Evolutionary conservation across 64 coral and sea anemone species (phyloP), one percentile per base, ranked within the genome.

Genomic region (Orbicella faveolata): DNA sequence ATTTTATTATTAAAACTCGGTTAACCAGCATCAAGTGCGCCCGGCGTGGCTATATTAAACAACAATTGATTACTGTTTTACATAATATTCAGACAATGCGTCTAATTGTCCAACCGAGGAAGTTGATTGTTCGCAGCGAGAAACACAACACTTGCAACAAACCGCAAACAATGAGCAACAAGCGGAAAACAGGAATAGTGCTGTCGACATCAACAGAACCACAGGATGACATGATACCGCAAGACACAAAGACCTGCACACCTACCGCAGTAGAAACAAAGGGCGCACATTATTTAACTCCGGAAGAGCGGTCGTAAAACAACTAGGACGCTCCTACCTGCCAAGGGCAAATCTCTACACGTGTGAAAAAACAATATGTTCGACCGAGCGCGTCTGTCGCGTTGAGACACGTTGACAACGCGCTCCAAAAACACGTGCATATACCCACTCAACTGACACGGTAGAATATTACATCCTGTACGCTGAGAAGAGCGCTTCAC

Each of bases 71-170:
- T 72, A 33, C 67, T 70, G n/a, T 23, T 85, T 72, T 16, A 14
- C 82, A 85, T 85, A 85, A 52, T 72, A 72, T 13, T 17, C 65
- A 85, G 64, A 85, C 82, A 85, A 73, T 53, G 65, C 63, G 23
- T 13, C 12, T 41, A 5, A 69, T 85, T 72, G 36, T 44, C 14
- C 35, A 15, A 21, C 11, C 16, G 68, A 66, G 39, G 64, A 72
- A 73, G 64, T 66, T 85, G 21, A 72, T 73, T 72, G 25, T 72
- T 15, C 7, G 23, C 44, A 0, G 64, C 16, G 6, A 20, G 35
- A 12, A 73, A 26, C 16, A 53, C 73, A 52, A 85, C 14, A 10
- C 65, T 72, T 23, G 14, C 10, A 21, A 48, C 63, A 85, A 85
- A 85, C 39, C 77, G 65, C 65, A 85, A 72, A 68, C 53, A 85